phyloP scores from a whole-genome alignment of 1,140 invertebrate species.

The Kradibia gibbosae region DNA sequence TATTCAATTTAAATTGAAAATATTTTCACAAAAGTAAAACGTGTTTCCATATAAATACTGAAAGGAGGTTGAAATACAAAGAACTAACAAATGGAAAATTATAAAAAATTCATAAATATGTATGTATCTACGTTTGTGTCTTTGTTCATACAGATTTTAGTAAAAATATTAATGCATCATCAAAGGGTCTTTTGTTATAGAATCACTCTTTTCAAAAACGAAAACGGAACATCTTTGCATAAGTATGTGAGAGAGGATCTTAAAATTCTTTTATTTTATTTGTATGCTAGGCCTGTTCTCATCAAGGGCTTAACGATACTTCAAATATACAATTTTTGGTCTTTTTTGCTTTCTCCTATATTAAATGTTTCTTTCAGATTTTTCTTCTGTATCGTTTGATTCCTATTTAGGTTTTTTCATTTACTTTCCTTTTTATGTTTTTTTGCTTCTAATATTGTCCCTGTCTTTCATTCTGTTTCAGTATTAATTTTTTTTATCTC shows the following conservation, averaged over 20 bases:
- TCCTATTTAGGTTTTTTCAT: not conserved
- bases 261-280: constrained; percentile 11
- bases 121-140: not conserved
- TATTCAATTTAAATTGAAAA: not conserved
- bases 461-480: too few species aligned
- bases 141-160: not conserved
- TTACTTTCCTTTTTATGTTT: not conserved
- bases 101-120: not conserved
- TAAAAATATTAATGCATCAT: not conserved
- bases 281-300: not conserved
- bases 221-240: constrained; percentile 10
- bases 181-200: not conserved
- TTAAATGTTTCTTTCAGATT: not conserved
- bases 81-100: not conserved
- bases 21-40: not conserved
- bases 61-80: constrained; percentile 3
- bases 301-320: not conserved
- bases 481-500: too few species aligned
- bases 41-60: not conserved
- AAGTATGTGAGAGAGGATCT: not conserved
- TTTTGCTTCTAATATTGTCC: not conserved
- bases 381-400: not conserved
- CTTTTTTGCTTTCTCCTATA: not conserved
- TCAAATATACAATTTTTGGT: not conserved
- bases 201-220: not conserved